Conservation (phyloP, 2,888 invertebrate species). For the Minunthozetes semirufus region DNA sequence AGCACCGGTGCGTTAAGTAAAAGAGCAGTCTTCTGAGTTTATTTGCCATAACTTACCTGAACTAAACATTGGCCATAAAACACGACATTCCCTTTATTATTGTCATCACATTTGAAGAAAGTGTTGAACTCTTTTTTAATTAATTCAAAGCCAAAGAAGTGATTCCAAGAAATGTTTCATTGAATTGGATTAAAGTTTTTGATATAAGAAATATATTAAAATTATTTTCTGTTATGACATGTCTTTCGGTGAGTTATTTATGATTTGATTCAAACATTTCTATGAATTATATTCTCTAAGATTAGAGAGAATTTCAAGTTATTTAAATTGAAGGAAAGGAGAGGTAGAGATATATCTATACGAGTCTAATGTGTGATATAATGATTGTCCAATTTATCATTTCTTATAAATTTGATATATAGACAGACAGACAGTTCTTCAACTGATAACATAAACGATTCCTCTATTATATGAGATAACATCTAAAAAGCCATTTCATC, state of each 20-base stretch:
- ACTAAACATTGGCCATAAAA: not conserved
- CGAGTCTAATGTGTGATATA: not conserved
- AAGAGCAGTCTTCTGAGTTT: not conserved
- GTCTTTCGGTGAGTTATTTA: slow-evolving; percentile 4
- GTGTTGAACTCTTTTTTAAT: slow-evolving; percentile 5
- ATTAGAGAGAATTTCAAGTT: not conserved
- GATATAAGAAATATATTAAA: too few species aligned
- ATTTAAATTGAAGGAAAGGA: not conserved
- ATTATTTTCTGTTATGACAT: not conserved
- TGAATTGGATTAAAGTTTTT: too few species aligned
- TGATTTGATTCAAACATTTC: not conserved
- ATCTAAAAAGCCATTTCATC: not conserved
- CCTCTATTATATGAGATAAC: not conserved
- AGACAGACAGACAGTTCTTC: not conserved
- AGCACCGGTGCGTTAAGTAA: not conserved
- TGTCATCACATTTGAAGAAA: not conserved
- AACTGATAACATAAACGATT: not conserved
- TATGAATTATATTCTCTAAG: not conserved
- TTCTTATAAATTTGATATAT: not conserved
- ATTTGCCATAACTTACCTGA: not conserved
- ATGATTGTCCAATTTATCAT: slow-evolving; percentile 1
- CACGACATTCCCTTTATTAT: not conserved
- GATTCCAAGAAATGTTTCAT: too few species aligned
- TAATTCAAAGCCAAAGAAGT: too few species aligned
- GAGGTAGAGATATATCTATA: not conserved